These are phyloP conservation scores for Metopia argyrocephala DNA, from an alignment of 2,888 invertebrate genomes.

Conservation along the genomic window DNA sequence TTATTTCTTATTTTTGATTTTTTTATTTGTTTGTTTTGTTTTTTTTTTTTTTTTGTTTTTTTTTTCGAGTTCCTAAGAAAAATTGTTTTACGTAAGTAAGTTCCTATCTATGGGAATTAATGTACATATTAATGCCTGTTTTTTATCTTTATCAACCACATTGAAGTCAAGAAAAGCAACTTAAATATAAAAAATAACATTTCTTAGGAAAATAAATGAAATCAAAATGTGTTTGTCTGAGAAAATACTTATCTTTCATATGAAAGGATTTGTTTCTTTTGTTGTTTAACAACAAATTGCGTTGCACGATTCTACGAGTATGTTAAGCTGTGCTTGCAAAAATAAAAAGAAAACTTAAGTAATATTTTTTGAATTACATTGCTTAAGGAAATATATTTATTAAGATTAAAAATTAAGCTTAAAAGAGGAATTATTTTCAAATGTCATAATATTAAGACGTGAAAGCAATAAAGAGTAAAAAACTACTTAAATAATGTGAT, in stretches of 20 bases:
- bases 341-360: too few species aligned
- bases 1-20: too few species aligned
- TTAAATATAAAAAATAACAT: neutral
- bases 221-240: neutral
- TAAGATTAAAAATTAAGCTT: too few species aligned
- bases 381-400: too few species aligned
- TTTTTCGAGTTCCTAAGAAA: neutral
- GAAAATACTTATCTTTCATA: neutral
- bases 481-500: too few species aligned
- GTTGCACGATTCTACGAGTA: neutral
- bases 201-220: neutral
- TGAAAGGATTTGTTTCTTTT: neutral
- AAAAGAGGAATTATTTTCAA: too few species aligned
- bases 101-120: neutral
- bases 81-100: neutral
- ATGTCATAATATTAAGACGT: too few species aligned
- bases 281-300: neutral
- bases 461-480: too few species aligned
- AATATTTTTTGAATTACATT: too few species aligned
- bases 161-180: neutral
- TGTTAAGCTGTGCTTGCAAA: too few species aligned
- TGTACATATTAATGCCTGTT: conserved; percentile 1
- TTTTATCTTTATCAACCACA: conserved; percentile 1
- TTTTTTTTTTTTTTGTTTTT: neutral
- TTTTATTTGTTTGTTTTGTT: too few species aligned